Evolutionary conservation across 2,888 invertebrate species (phyloP), one percentile per base, ranked within the genome.

Genomic region (Cosmia trapezina): DNA sequence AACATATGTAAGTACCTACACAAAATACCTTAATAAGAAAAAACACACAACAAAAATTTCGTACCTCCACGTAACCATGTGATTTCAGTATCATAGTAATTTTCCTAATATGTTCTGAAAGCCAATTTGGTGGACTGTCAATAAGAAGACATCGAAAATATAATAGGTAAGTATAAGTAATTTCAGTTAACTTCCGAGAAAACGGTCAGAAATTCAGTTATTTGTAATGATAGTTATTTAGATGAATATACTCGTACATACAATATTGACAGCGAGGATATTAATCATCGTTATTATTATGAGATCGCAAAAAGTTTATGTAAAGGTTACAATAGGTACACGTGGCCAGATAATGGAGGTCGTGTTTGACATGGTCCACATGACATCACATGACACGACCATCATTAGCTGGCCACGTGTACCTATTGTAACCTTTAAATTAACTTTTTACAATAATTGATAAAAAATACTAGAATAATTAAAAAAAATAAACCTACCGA

Each of bases 81-180:
- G 4, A 19, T 47, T 45, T 37, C 28, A 59, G 41, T n/a, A 11
- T n/a, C 8, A 49, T 12, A 33, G 22, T 12, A n/a, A 45, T n/a
- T 59, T 59, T 41, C 11, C 11, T 9, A 57, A 57, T 43, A 45
- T 14, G 8, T 43, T 22, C 12, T 22, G n/a, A 47, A 63, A 67
- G 12, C 43, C n/a, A 67, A 77, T 71, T 76, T 28, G 5, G 7
- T 66, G 11, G 19, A 43, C 19, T 60, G 57, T 76, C 57, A 59
- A 49, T 28, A 66, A 62, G 41, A 33, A 22, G 33, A 33, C 19
- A 28, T 19, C 19, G 43, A n/a, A 45, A 53, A 61, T 14, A 7
- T 37, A 3, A 57, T 17, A 41, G n/a, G n/a, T n/a, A n/a, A n/a
- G n/a, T n/a, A n/a, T n/a, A 37, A 5, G 6, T 37, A 37, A 43